A percentile compares a stretch with the other conserved stretches of the same genome.
phyloP scores from a whole-genome alignment of 2,888 invertebrate genomes.

The Caenorhabditis wallacei region DNA sequence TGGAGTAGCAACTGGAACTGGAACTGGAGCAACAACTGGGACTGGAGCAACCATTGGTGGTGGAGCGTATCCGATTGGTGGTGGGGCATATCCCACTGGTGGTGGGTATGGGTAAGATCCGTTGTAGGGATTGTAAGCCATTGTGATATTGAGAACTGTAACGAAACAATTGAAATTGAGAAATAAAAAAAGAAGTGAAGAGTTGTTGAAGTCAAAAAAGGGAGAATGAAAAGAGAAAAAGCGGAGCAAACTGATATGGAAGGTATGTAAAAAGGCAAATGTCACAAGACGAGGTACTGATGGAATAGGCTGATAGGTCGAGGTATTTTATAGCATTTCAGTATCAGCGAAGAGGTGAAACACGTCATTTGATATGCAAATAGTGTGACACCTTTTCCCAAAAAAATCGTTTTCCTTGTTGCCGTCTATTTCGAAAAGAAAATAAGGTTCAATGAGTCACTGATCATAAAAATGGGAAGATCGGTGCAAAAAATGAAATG shows the following conservation, averaged over 20 bases:
- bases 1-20: conserved; percentile 42
- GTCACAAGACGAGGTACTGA: conserved; percentile 44
- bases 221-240: conserved; percentile 12
- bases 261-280: conserved; percentile 28
- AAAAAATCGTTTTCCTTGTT: conserved; percentile 30
- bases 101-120: conserved; percentile 56
- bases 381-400: conserved; percentile 19
- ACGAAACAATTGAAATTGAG: not conserved
- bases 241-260: conserved; percentile 23
- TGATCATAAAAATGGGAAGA: not conserved
- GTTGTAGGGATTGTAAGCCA: conserved; percentile 69
- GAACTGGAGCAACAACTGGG: conserved; percentile 56
- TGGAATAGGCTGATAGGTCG: conserved; percentile 46
- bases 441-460: conserved; percentile 42
- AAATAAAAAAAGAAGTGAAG: not conserved
- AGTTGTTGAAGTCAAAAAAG: conserved; percentile 9
- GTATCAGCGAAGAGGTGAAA: conserved; percentile 40
- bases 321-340: conserved; percentile 55
- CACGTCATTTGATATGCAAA: conserved; percentile 56
- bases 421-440: conserved; percentile 40
- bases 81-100: conserved; percentile 50
- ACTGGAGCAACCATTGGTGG: conserved; percentile 46
- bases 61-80: conserved; percentile 38
- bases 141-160: conserved; percentile 25
- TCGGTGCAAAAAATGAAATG: conserved; percentile 10